phyloP scores from a whole-genome alignment of 1,140 invertebrate genomes.

The Bursaphelenchus mucronatus region DNA sequence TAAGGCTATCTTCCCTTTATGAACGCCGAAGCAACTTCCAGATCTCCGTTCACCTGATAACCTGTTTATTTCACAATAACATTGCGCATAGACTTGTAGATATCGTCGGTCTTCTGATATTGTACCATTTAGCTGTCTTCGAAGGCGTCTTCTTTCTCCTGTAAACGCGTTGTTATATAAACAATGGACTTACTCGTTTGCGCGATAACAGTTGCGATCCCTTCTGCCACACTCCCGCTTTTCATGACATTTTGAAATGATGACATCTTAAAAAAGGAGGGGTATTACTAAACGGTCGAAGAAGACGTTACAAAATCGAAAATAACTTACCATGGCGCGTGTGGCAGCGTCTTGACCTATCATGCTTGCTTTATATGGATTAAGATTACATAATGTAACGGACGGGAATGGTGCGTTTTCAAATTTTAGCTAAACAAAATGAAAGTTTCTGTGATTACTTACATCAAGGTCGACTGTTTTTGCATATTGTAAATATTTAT shows the following conservation, averaged over 20 bases:
- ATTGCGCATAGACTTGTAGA: conserved; percentile 57
- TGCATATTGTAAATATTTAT: conserved; percentile 48
- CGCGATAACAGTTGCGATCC: conserved; percentile 48
- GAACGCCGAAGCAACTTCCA: conserved; percentile 55
- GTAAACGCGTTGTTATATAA: conserved; percentile 26
- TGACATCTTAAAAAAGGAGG: conserved; percentile 48
- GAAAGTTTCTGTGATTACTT: conserved; percentile 19
- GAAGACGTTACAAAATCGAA: background rate
- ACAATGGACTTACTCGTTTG: conserved; percentile 27
- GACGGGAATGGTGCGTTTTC: conserved; percentile 60
- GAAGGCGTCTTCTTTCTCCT: conserved; percentile 4
- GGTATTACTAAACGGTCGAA: conserved; percentile 5
- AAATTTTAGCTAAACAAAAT: conserved; percentile 57
- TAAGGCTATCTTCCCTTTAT: conserved; percentile 53
- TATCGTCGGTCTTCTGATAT: conserved; percentile 37
- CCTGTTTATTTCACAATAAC: conserved; percentile 54
- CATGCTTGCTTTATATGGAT: conserved; percentile 57
- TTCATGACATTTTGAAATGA: conserved; percentile 48
- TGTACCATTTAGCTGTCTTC: conserved; percentile 17
- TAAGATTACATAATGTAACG: conserved; percentile 60
- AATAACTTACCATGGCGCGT: conserved; percentile 47
- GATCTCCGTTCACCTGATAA: conserved; percentile 51
- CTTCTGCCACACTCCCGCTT: conserved; percentile 45
- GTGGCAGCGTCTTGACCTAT: conserved; percentile 51
- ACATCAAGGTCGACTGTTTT: conserved; percentile 60